A percentile compares a stretch with the other conserved stretches of the same genome.
Evolutionary conservation across 2,888 invertebrate species (phyloP).

Genomic region (Acleris emargana): DNA sequence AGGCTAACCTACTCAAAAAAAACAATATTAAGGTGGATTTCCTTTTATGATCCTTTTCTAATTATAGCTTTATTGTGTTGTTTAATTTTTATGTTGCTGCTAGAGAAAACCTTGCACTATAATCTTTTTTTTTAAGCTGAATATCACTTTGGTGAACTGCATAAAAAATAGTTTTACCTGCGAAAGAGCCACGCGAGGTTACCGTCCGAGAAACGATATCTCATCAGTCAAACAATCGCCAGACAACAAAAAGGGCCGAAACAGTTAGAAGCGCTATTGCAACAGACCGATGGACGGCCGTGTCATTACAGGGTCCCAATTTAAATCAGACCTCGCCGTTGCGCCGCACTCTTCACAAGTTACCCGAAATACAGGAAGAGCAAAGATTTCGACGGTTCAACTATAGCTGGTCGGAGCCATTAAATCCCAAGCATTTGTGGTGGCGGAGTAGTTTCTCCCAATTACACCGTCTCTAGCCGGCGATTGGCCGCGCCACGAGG

Average conservation of each 20-base stretch:
- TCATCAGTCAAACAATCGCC: conserved; percentile 69
- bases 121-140: neutral
- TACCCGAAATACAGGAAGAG: conserved; percentile 42
- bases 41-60: no score
- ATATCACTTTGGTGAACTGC: neutral
- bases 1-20: no score
- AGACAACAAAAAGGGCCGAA: conserved; percentile 73
- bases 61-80: no score
- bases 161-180: conserved; percentile 51
- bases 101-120: no score
- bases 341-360: conserved; percentile 43
- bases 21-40: no score
- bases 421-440: conserved; percentile 76
- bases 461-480: conserved; percentile 78
- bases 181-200: conserved; percentile 57
- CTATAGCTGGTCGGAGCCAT: conserved; percentile 57
- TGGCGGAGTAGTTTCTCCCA: conserved; percentile 80
- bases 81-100: no score
- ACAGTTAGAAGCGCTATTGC: conserved; percentile 67
- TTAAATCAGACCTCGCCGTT: conserved; percentile 55
- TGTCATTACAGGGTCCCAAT: conserved; percentile 69
- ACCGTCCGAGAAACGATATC: conserved; percentile 58
- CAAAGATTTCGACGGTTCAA: conserved; percentile 59
- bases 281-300: conserved; percentile 59
- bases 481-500: conserved; percentile 75